Evolutionary conservation across 2,113 vertebrate species (phyloP).

Genomic region (Myotis lucifugus): DNA sequence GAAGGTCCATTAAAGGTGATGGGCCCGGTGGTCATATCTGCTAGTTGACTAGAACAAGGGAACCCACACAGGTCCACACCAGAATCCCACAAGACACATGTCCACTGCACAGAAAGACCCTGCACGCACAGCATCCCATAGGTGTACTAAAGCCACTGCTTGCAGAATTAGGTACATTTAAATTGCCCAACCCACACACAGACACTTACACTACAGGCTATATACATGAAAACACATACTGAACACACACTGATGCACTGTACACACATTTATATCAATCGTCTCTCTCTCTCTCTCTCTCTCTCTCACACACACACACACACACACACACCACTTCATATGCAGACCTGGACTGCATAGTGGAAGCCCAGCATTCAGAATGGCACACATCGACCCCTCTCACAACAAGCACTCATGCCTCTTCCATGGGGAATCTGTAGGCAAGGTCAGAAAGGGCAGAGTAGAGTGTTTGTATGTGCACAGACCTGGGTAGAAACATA

Average conservation of each 20-base stretch:
- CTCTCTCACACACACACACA: neutral
- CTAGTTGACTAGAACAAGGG: neutral
- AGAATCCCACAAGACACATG: neutral
- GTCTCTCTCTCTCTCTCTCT: neutral
- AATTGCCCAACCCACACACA: neutral
- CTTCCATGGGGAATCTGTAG: neutral
- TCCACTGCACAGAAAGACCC: neutral
- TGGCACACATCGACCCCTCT: neutral
- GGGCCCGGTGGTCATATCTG: neutral
- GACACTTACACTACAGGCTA: neutral
- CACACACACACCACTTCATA: neutral
- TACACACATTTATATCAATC: neutral
- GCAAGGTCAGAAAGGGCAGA: constrained; percentile 1
- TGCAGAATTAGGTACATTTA: neutral
- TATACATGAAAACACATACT: neutral
- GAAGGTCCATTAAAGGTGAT: neutral
- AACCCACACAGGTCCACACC: neutral
- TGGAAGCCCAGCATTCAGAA: neutral
- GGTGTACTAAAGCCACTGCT: neutral
- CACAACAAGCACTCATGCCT: neutral
- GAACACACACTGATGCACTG: neutral
- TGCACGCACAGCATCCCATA: neutral
- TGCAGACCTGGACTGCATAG: neutral
- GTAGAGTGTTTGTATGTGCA: neutral
- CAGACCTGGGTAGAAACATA: neutral